Base-by-base conservation (phyloP, 2,113 vertebrate species). In the Montifringilla adamsi region DNA sequence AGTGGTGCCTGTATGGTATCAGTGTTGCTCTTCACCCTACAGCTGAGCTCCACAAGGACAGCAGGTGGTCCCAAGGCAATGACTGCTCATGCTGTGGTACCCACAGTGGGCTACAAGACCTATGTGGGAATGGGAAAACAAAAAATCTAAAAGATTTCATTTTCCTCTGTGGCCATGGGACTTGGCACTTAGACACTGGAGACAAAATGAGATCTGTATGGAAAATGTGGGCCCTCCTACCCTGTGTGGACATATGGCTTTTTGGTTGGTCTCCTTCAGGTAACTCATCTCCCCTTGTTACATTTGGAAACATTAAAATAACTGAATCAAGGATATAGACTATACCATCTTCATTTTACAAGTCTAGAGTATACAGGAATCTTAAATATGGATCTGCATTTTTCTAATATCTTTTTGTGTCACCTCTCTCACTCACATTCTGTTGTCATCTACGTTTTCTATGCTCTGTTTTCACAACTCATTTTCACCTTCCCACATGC, bases 401-500 rank as follows among this genome's bases (percentile, higher is more conserved):
- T 88, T 91, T 76, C 53, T 87, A 64, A 60, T 88, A 35, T 78
- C 85, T 89, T 90, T 84, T 84, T 84, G 74, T 62, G 63, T 13
- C 21, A 60, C 80, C 69, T 66, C 35, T 92, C 73, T 87, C 75
- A 44, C 52, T 90, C 66, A 87, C 84, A 83, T 87, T 94, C 75
- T 86, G 67, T 90, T 95, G 91, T 89, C 55, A 86, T 88, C 52
- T 80, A 70, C 0, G 1, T 86, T 83, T 93, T 90, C 88, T 74
- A 21, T 17, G 1, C 27, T 82, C 55, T 83, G 55, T 93, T 94
- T 96, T 91, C 88, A 95, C 95, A 92, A 96, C 72, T 95, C 75
- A 60, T 91, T 96, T 93, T 94, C 94, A 88, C 83, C 87, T 94
- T 93, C 92, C 92, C 68, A 94, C 79, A 53, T 72, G 64, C 82